Percentiles rank a stretch among this genome's conserved stretches.
Evolutionary conservation across 1,140 invertebrate species (phyloP).

Genomic region (Berghia stephanieae): DNA sequence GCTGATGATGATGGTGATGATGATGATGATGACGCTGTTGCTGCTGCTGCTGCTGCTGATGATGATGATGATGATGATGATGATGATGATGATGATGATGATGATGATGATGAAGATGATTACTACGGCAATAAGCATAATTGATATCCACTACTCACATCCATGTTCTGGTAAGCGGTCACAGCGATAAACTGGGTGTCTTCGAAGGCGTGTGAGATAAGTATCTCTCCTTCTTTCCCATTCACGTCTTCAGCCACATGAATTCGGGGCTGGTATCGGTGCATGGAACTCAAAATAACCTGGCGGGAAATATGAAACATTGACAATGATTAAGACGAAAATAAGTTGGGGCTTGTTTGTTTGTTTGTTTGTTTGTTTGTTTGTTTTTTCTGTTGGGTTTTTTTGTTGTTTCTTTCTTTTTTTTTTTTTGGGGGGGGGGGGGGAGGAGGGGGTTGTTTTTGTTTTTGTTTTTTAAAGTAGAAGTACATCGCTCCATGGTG

Average conservation of each 20-base stretch:
- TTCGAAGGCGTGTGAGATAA: slow-evolving; percentile 83
- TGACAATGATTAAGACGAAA: neutral
- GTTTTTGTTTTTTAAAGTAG: no score
- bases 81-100: no score
- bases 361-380: neutral
- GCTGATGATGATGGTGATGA: no score
- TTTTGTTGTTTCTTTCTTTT: neutral
- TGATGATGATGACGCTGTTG: no score
- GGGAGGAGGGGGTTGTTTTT: no score
- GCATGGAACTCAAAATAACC: slow-evolving; percentile 64
- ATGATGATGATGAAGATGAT: no score
- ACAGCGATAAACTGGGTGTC: slow-evolving; percentile 98
- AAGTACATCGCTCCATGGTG: no score
- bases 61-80: no score
- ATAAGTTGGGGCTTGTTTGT: neutral
- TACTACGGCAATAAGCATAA: neutral
- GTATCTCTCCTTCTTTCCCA: slow-evolving; percentile 31
- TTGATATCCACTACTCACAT: slow-evolving; percentile 73
- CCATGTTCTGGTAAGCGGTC: slow-evolving; percentile 98
- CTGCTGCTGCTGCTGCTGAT: no score
- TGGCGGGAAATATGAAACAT: slow-evolving; percentile 23
- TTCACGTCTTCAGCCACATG: slow-evolving; percentile 46
- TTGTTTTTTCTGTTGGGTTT: neutral
- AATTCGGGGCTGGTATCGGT: slow-evolving; percentile 64
- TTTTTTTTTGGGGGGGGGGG: no score